Conservation (phyloP, 2,797 vertebrate species). For the Monodelphis domestica region DNA sequence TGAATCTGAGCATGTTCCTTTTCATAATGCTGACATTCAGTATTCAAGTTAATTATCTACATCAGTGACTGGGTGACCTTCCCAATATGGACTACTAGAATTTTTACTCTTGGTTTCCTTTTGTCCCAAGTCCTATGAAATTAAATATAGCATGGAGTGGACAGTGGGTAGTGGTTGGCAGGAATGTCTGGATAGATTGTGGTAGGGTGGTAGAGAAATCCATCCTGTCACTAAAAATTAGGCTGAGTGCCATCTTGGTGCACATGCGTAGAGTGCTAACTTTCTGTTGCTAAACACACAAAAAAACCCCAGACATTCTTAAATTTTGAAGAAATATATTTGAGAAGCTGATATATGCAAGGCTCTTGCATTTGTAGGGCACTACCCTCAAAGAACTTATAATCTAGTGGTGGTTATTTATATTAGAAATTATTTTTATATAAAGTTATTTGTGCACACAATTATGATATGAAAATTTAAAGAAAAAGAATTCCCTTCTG, state of each 20-base stretch:
- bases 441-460: background rate
- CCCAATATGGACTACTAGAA: background rate
- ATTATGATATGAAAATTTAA: background rate
- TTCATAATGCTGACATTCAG: background rate
- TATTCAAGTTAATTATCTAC: background rate
- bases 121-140: background rate
- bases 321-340: background rate
- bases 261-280: background rate
- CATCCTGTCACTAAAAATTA: background rate
- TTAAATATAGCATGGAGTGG: background rate
- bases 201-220: background rate
- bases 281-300: background rate
- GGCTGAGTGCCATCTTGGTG: background rate
- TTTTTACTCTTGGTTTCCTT: background rate
- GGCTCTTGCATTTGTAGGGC: background rate
- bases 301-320: background rate
- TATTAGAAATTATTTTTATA: background rate
- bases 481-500: background rate
- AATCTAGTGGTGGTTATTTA: background rate
- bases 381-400: background rate
- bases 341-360: background rate
- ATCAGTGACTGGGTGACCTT: background rate
- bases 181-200: background rate
- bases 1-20: background rate
- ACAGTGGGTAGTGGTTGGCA: background rate